Conservation (phyloP, 2,888 invertebrate genomes). For the Caenorhabditis japonica region DNA sequence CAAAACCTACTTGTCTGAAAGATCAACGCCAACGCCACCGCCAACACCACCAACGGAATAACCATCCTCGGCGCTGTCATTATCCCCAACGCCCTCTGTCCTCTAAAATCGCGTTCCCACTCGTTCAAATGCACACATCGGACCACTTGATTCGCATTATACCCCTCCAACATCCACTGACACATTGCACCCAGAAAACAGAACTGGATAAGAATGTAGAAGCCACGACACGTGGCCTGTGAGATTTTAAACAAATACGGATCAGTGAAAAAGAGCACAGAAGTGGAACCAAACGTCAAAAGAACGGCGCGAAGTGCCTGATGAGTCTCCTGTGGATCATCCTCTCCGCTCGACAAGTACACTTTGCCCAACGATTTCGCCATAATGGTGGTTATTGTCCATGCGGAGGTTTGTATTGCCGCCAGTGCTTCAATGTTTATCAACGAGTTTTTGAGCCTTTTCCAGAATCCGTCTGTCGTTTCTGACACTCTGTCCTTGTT, state of each 20-base stretch:
- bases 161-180: conserved; percentile 51
- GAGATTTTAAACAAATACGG: conserved; percentile 36
- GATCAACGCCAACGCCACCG: conserved; percentile 14
- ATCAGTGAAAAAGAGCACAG: conserved; percentile 43
- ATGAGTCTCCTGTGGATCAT: conserved; percentile 52
- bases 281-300: conserved; percentile 34
- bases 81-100: conserved; percentile 14
- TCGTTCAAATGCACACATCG: conserved; percentile 44
- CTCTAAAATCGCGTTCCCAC: conserved; percentile 42
- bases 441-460: conserved; percentile 17
- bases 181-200: conserved; percentile 37
- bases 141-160: conserved; percentile 53
- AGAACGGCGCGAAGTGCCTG: conserved; percentile 36
- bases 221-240: conserved; percentile 36
- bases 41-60: conserved; percentile 8
- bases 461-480: conserved; percentile 23
- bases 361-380: conserved; percentile 28
- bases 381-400: conserved; percentile 15
- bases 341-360: conserved; percentile 36
- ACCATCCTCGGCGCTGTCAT: conserved; percentile 36
- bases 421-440: conserved; percentile 8
- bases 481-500: conserved; percentile 25
- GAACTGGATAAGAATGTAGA: conserved; percentile 46
- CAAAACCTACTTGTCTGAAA: conserved; percentile 21
- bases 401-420: conserved; percentile 7